These are phyloP conservation scores for Atethmia centrago DNA, from an alignment of 2,888 invertebrate genomes.

Conservation along the genomic window DNA sequence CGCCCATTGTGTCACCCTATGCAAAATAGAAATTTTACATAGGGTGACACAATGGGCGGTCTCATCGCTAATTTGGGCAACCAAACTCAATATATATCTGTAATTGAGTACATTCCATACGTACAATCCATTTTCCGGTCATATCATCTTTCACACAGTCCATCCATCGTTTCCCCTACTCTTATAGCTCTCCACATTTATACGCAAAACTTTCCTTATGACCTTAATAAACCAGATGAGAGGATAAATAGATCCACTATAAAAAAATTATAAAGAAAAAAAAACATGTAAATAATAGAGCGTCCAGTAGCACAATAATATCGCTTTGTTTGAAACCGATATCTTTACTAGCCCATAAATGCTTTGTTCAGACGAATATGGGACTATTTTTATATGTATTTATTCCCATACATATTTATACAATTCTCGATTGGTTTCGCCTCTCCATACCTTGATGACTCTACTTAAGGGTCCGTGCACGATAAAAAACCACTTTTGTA, in stretches of 20 bases:
- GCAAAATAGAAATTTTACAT: too few species aligned
- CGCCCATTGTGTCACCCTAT: too few species aligned
- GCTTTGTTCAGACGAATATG: slow-evolving; percentile 22
- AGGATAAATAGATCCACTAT: not conserved
- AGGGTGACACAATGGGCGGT: too few species aligned
- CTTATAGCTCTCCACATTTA: not conserved
- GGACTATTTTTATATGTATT: slow-evolving; percentile 4
- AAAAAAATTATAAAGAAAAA: not conserved
- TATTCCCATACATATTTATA: slow-evolving; percentile 49
- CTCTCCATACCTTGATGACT: slow-evolving; percentile 37
- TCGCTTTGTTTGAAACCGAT: slow-evolving; percentile 1
- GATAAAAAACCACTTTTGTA: too few species aligned
- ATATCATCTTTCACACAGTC: too few species aligned
- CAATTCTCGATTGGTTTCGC: slow-evolving; percentile 11
- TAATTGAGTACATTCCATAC: too few species aligned
- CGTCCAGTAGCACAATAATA: not conserved
- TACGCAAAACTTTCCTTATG: too few species aligned
- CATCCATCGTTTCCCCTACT: too few species aligned
- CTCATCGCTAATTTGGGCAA: too few species aligned
- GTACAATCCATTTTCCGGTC: too few species aligned
- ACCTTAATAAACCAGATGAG: not conserved
- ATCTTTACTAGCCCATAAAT: not conserved
- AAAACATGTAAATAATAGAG: not conserved
- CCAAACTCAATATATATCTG: too few species aligned
- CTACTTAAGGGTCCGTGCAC: too few species aligned